Evolutionary conservation across 2,113 vertebrate genomes (phyloP).

Genomic region (Gymnarchus niloticus): DNA sequence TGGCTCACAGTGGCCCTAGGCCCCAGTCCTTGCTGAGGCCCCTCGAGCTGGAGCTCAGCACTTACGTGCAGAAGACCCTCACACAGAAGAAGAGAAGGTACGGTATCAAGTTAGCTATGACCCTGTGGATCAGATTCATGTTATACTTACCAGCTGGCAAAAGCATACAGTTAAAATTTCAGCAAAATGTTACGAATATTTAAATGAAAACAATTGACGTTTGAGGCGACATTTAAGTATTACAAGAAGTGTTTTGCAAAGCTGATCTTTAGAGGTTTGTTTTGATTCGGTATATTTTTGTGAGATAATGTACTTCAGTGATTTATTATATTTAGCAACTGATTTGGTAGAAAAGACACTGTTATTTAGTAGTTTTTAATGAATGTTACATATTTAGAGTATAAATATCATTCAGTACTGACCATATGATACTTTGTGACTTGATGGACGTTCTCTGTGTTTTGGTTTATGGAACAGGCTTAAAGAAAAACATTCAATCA

Average conservation of each 20-base stretch:
- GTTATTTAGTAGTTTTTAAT: neutral
- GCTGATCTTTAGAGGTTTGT: neutral
- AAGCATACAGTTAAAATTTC: neutral
- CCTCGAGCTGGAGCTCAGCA: slow-evolving; percentile 62
- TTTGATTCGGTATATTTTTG: neutral
- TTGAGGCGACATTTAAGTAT: neutral
- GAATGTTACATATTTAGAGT: neutral
- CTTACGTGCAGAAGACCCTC: slow-evolving; percentile 60
- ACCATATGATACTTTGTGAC: neutral
- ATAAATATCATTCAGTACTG: neutral
- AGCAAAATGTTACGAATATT: neutral
- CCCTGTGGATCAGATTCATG: neutral
- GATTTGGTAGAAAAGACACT: neutral
- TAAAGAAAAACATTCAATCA: neutral
- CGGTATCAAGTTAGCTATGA: neutral
- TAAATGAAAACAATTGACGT: neutral
- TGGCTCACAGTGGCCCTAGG: slow-evolving; percentile 60
- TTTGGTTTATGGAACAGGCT: neutral
- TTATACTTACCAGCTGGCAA: neutral
- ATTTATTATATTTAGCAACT: neutral
- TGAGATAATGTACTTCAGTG: neutral
- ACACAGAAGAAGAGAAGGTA: slow-evolving; percentile 67
- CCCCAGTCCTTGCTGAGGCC: slow-evolving; percentile 61
- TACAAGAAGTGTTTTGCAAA: neutral
- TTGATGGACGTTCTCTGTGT: neutral